Evolutionary conservation across 1,140 invertebrate species (phyloP), one percentile per base, ranked within the genome.

Genomic region (Drosophila arizonae): DNA sequence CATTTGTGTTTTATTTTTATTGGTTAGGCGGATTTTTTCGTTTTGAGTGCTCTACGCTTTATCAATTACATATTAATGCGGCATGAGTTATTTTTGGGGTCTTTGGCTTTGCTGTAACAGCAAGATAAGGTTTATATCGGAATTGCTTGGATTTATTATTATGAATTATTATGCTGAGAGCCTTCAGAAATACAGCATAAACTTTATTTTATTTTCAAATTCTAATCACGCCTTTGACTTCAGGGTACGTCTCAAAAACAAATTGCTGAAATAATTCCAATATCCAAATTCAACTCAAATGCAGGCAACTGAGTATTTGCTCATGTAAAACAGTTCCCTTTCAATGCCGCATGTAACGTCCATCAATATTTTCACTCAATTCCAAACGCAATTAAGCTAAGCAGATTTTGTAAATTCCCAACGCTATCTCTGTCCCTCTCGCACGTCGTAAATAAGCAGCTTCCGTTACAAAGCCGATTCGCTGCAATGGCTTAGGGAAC

Each of bases 1-100:
- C 65, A 11, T 43, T 24, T 24, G 45, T 51, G 26, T n/a, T 46
- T 64, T 63, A 15, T 78, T 79, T 79, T 79, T 79, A 81, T 86
- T 76, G 75, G 75, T 67, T 65, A 64, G 46, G 10, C 26, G 30
- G 26, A 51, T 62, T 72, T 67, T 28, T 50, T 30, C 30, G 50
- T 41, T 70, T 11, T 28, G 65, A 39, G 43, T 46, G 45, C 39
- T 45, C 43, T 46, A 57, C 39, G 75, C 66, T 54, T 54, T 82
- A 87, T 88, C 82, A 65, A 62, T 57, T 62, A 51, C 33, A 39
- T 48, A n/a, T 54, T 26, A 28, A 24, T 13, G 39, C 15, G 62
- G 5, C 17, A 30, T 45, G 39, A 10, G 51, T 21, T 65, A 28
- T 15, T 17, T 9, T 17, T 11, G 3, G 30, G 33, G 30, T 48